These are phyloP conservation scores for Capreolus pygargus DNA, from an alignment of 2,113 vertebrate species.

Conservation along the genomic window DNA sequence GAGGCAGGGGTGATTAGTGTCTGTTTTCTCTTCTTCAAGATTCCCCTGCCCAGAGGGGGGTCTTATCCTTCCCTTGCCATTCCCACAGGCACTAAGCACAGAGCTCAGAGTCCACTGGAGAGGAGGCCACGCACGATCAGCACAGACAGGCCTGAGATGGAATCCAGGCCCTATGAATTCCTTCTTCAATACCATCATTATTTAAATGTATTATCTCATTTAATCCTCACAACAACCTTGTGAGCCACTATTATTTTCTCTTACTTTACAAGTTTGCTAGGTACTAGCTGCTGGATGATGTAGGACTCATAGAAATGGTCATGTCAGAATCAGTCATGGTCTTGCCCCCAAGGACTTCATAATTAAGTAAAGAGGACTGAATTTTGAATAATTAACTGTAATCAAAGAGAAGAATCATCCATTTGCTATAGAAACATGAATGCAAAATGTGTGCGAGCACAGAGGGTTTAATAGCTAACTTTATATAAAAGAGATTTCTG, in stretches of 20 bases:
- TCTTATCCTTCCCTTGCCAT: no score
- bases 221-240: neutral
- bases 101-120: no score
- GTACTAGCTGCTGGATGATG: neutral
- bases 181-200: neutral
- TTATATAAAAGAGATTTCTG: neutral
- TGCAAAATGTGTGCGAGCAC: neutral
- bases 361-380: neutral
- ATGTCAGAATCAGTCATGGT: neutral
- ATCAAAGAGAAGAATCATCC: slow-evolving; percentile 28
- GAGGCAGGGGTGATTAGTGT: no score
- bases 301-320: neutral
- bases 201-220: neutral
- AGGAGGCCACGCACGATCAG: no score
- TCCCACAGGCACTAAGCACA: no score
- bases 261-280: neutral
- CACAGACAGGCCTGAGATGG: no score
- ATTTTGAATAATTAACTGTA: slow-evolving; percentile 21
- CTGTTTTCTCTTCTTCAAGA: no score
- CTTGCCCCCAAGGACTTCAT: neutral
- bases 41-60: no score
- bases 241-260: neutral
- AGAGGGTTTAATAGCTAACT: neutral
- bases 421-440: neutral
- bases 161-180: no score